Conservation (phyloP, 2,797 vertebrate species). For the Graptemys geographica region DNA sequence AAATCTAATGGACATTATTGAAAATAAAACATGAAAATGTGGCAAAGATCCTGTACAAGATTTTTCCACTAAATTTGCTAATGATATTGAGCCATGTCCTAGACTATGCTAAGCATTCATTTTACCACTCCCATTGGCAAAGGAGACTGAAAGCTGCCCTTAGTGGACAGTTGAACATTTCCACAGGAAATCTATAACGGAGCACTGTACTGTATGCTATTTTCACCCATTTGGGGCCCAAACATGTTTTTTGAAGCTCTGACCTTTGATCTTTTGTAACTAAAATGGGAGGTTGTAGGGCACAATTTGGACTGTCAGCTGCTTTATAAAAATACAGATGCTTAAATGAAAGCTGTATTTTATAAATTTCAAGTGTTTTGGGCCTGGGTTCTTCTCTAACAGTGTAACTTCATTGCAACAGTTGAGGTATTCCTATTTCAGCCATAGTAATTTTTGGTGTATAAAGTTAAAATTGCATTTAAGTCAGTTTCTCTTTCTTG, state of each 20-base stretch:
- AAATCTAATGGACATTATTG: not conserved
- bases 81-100: not conserved
- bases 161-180: not conserved
- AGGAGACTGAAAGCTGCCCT: not conserved
- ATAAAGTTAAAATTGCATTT: too few species aligned
- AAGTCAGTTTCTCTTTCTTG: not conserved
- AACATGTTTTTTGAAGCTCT: not conserved
- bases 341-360: not conserved
- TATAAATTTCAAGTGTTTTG: not conserved
- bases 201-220: not conserved
- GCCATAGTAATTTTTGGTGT: not conserved
- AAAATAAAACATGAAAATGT: not conserved
- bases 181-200: fast-evolving
- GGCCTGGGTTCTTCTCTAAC: not conserved
- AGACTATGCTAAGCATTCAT: fast-evolving
- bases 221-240: too few species aligned
- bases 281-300: not conserved
- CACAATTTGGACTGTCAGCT: not conserved
- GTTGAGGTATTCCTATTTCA: not conserved
- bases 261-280: not conserved
- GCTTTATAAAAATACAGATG: not conserved
- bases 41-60: not conserved
- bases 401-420: not conserved
- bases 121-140: fast-evolving
- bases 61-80: not conserved